Percentiles rank a stretch among this genome's conserved stretches.
phyloP scores from a whole-genome alignment of 2,888 invertebrate species.

The Bugulina stolonifera region DNA sequence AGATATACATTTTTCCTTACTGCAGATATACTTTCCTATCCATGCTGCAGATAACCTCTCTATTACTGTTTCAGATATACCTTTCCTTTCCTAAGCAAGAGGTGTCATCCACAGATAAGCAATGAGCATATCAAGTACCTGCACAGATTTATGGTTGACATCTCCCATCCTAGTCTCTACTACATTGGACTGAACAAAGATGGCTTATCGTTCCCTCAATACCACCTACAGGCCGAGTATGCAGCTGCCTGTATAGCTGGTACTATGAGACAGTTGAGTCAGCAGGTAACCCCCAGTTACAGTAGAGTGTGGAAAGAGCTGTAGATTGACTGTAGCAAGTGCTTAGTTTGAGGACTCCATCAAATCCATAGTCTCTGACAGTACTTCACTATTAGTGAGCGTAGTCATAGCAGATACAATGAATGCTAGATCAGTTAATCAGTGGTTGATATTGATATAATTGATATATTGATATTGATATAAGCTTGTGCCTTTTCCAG shows the following conservation, averaged over 20 bases:
- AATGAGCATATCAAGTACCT: constrained; percentile 77
- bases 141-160: constrained; percentile 79
- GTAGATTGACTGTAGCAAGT: background rate
- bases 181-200: constrained; percentile 76
- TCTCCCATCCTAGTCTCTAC: constrained; percentile 71
- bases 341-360: background rate
- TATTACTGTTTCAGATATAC: constrained; percentile 35
- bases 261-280: background rate
- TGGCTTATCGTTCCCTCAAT: constrained; percentile 78
- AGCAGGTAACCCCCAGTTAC: too few relatives aligned
- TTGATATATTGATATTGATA: too few relatives aligned
- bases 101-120: constrained; percentile 67
- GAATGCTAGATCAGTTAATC: too few relatives aligned
- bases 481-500: background rate
- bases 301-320: too few relatives aligned
- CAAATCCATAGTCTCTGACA: too few relatives aligned
- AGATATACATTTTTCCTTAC: too few relatives aligned
- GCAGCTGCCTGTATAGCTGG: background rate
- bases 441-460: too few relatives aligned
- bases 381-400: too few relatives aligned
- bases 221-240: constrained; percentile 64
- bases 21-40: too few relatives aligned
- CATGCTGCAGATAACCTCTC: too few relatives aligned
- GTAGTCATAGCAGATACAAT: too few relatives aligned
- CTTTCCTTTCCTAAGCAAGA: constrained; percentile 68